Evolutionary conservation across 1,140 invertebrate species (phyloP).

Genomic region (Aphidius ervi): DNA sequence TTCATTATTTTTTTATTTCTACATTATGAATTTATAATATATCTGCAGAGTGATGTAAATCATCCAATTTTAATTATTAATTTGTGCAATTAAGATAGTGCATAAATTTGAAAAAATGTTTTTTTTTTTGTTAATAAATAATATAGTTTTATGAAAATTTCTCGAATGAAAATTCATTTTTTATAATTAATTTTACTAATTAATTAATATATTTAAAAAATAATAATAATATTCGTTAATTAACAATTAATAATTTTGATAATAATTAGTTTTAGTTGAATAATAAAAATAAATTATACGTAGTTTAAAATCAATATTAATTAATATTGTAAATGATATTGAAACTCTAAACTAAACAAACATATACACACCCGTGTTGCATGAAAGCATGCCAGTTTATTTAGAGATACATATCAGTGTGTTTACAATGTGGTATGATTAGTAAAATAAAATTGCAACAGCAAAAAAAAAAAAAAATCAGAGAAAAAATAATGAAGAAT

Average conservation of each 20-base stretch:
- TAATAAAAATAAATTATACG: not conserved
- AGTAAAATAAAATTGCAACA: not conserved
- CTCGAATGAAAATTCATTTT: too few relatives aligned
- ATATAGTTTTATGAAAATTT: too few relatives aligned
- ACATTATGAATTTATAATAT: too few relatives aligned
- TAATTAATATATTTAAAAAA: too few relatives aligned
- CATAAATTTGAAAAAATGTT: slow-evolving; percentile 8
- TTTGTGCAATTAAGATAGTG: slow-evolving; percentile 11
- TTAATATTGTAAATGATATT: slow-evolving; percentile 25
- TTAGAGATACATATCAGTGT: slow-evolving; percentile 12
- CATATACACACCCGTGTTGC: slow-evolving; percentile 4
- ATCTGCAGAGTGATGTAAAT: too few relatives aligned
- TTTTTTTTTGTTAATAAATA: too few relatives aligned
- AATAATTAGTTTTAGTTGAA: not conserved
- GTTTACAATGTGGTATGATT: slow-evolving; percentile 20
- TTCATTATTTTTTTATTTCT: too few relatives aligned
- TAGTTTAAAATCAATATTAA: slow-evolving; percentile 22
- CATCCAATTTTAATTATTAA: slow-evolving; percentile 2
- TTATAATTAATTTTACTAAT: too few relatives aligned
- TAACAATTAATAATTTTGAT: too few relatives aligned
- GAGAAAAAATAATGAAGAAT: not conserved
- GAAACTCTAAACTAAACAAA: slow-evolving; percentile 22
- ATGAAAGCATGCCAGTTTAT: slow-evolving; percentile 9
- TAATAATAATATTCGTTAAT: too few relatives aligned
- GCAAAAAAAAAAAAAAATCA: not conserved